Conservation (phyloP, 2,113 vertebrate species). For the Hippotragus niger region DNA sequence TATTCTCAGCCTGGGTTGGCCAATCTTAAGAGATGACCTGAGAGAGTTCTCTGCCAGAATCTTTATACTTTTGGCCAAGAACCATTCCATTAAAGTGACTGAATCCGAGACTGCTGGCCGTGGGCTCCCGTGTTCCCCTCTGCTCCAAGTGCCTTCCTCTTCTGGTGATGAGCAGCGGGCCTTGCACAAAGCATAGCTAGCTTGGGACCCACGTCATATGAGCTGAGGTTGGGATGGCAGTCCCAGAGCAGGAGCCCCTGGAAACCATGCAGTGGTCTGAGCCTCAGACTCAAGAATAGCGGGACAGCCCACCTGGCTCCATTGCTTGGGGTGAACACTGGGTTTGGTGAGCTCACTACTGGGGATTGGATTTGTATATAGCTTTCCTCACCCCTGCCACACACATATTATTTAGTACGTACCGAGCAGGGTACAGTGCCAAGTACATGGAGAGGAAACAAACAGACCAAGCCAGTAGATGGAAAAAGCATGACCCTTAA, state of each 20-base stretch:
- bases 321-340: background rate
- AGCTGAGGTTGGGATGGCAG: background rate
- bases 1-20: background rate
- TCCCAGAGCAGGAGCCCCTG: background rate
- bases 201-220: background rate
- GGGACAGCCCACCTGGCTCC: background rate
- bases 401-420: background rate
- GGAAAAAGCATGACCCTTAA: background rate
- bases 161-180: background rate
- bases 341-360: background rate
- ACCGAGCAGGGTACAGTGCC: background rate
- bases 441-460: background rate
- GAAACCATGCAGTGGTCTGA: background rate
- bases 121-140: background rate
- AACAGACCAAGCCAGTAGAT: background rate
- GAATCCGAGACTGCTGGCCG: background rate
- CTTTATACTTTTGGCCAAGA: background rate
- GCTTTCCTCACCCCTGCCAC: fast-evolving
- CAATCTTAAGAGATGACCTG: background rate
- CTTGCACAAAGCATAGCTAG: background rate
- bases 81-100: background rate
- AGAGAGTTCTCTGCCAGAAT: background rate
- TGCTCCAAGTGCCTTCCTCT: background rate
- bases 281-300: background rate
- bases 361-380: background rate